Percentiles rank a stretch among this genome's conserved stretches.
These are phyloP conservation scores for Autographa gamma DNA, from an alignment of 2,888 invertebrate genomes.

Conservation along the genomic window DNA sequence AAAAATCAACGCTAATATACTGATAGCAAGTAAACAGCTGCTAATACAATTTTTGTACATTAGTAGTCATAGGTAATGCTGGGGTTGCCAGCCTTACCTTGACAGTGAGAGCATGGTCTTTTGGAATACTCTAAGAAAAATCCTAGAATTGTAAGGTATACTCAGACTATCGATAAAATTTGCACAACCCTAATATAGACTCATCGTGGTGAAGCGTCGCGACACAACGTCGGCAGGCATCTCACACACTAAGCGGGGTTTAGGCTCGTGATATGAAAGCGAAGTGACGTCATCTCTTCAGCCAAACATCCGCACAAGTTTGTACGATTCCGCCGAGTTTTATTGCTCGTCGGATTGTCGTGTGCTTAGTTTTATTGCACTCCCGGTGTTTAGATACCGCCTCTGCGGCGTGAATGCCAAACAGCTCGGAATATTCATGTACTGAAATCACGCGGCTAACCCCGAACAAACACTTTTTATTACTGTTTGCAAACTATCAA, in stretches of 20 bases:
- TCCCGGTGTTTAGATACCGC: conserved; percentile 78
- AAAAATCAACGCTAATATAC: too few relatives aligned
- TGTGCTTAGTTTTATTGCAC: conserved; percentile 87
- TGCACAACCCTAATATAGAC: conserved; percentile 49
- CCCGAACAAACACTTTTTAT: conserved; percentile 71
- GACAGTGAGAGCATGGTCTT: too few relatives aligned
- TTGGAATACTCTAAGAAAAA: too few relatives aligned
- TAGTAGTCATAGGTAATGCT: too few relatives aligned
- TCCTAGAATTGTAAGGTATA: too few relatives aligned
- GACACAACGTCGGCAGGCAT: conserved; percentile 57
- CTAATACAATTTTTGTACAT: too few relatives aligned
- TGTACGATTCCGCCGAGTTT: conserved; percentile 72
- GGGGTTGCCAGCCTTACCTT: too few relatives aligned
- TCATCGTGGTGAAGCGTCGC: conserved; percentile 44
- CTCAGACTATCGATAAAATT: conserved; percentile 48
- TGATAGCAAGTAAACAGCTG: too few relatives aligned
- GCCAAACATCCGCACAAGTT: conserved; percentile 66
- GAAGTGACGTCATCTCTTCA: conserved; percentile 79
- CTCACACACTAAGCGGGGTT: conserved; percentile 70
- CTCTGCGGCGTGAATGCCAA: conserved; percentile 75
- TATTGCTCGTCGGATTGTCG: conserved; percentile 83
- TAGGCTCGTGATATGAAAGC: conserved; percentile 85
- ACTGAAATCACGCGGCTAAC: conserved; percentile 70
- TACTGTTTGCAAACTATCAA: conserved; percentile 69
- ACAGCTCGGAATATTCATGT: conserved; percentile 81